Conservation (phyloP, 35 echinoderm and acorn worm species). For the Apostichopus japonicus region DNA sequence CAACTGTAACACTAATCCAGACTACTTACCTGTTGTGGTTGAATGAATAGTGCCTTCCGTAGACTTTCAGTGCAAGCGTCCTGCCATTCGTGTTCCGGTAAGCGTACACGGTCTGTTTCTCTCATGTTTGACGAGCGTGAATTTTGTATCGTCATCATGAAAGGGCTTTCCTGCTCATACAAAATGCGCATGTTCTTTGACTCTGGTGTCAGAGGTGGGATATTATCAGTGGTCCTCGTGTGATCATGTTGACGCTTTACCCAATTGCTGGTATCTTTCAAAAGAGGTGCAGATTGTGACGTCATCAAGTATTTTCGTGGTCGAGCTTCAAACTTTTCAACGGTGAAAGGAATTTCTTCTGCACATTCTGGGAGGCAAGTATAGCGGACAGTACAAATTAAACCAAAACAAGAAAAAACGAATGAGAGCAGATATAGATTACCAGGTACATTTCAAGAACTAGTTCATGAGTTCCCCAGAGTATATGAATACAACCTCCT, state of each 20-base stretch:
- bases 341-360: not conserved
- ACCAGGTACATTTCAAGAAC: no score
- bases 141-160: not conserved
- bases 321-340: not conserved
- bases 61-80: constrained; percentile 6
- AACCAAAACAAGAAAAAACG: not conserved
- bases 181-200: not conserved
- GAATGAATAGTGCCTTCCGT: not conserved
- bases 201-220: not conserved
- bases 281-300: constrained; percentile 1
- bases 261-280: not conserved
- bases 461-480: no score
- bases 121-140: not conserved
- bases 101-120: not conserved
- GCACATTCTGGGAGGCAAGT: not conserved
- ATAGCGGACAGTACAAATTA: not conserved
- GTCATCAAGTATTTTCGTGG: not conserved
- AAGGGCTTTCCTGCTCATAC: not conserved
- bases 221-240: not conserved
- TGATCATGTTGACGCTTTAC: not conserved
- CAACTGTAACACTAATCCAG: no score
- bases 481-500: no score
- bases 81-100: not conserved
- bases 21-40: not conserved
- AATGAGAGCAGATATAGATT: no score